Evolutionary conservation across 2,113 vertebrate species (phyloP), one percentile per base, ranked within the genome.

Genomic region (Amia ocellicauda): DNA sequence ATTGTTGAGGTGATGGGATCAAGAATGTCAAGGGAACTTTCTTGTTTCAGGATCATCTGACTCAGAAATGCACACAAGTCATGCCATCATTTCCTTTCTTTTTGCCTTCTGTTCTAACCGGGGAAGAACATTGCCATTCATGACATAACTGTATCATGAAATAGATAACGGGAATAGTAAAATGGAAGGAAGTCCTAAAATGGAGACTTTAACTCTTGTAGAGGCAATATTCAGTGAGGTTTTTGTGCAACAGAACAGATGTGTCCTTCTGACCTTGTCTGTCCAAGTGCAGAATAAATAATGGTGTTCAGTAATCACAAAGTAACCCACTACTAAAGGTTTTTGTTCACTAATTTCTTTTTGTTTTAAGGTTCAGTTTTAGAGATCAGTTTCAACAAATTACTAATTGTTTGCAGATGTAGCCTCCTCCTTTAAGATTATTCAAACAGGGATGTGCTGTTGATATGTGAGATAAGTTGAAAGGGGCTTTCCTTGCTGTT

Each of bases 331-430:
- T 10, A 14, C 36, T 64, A 24, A 11, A 3, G 26, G 16, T 19
- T 23, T 29, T 41, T 20, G 5, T 1, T 36, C 27, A 17, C n/a
- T 57, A 27, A 45, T 23, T 40, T 42, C 24, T 42, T 28, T 28
- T 57, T 64, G 63, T 56, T 64, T 45, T 22, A n/a, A 23, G 26
- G 16, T 63, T 31, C 23, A 17, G 29, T 31, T 62, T 22, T 49
- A 23, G 17, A 16, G 27, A 29, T 62, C n/a, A 36, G 23, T 52
- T 47, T 20, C 22, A 52, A 23, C 23, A 62, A 52, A 22, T 40
- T n/a, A 42, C 28, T 29, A n/a, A n/a, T n/a, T n/a, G 24, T 17
- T 7, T 5, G 17, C 29, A 41, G 19, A 42, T 58, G 60, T 51
- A n/a, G 8, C 58, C 16, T 47, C 23, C 43, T 49, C 14, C 3